Evolutionary conservation across 2,888 invertebrate species (phyloP).

Genomic region (Iphiclides podalirius): DNA sequence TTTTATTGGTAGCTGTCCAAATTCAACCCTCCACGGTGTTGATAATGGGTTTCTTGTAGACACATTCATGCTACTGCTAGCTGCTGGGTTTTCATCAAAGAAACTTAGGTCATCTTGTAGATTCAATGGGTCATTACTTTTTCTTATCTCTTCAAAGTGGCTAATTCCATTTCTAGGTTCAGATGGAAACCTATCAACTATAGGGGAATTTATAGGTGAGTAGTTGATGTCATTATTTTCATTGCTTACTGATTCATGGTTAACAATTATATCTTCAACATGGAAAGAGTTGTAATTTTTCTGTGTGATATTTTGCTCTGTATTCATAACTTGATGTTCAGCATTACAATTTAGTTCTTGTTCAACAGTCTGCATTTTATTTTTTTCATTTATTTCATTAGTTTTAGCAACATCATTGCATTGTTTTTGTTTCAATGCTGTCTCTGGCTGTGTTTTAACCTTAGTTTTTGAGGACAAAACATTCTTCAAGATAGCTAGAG

Average conservation of each 20-base stretch:
- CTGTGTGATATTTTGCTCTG: slow-evolving; percentile 15
- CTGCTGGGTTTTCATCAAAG: slow-evolving; percentile 67
- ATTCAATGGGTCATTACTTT: slow-evolving; percentile 54
- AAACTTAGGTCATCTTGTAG: slow-evolving; percentile 58
- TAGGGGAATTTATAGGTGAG: slow-evolving; percentile 61
- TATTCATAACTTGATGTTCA: slow-evolving; percentile 16
- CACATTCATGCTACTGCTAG: slow-evolving; percentile 67
- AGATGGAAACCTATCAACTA: slow-evolving; percentile 24
- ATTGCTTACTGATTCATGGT: slow-evolving; percentile 47
- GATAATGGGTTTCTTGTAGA: slow-evolving; percentile 56
- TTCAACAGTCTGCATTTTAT: background rate
- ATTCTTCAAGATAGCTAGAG: slow-evolving; percentile 53
- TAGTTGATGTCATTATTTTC: slow-evolving; percentile 53
- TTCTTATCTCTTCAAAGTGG: slow-evolving; percentile 3
- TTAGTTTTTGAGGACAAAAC: slow-evolving; percentile 38
- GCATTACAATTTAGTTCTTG: no score
- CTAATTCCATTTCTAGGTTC: slow-evolving; percentile 3
- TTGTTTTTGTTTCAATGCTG: background rate
- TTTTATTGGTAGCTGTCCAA: slow-evolving; percentile 62
- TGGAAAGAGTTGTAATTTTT: slow-evolving; percentile 50
- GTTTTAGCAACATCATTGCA: background rate
- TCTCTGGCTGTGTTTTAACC: slow-evolving; percentile 6
- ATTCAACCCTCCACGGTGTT: slow-evolving; percentile 73
- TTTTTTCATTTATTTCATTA: background rate
- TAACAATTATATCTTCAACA: slow-evolving; percentile 64